phyloP scores from a whole-genome alignment of 2,797 vertebrate genomes.

The Austrolebias charrua region DNA sequence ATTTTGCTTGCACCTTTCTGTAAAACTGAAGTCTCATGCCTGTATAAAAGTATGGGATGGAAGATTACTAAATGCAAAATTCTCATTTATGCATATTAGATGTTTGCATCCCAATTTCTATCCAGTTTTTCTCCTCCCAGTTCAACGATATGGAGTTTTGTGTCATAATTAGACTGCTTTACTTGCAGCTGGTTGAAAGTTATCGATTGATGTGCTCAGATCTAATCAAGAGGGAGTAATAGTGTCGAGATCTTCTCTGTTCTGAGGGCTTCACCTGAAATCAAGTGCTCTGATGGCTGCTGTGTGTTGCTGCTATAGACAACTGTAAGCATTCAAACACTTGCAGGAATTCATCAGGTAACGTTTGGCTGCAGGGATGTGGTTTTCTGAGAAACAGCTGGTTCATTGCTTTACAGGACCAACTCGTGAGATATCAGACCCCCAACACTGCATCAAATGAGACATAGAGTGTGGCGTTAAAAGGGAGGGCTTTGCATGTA shows the following conservation, averaged over 20 bases:
- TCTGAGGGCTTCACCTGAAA: constrained; percentile 16
- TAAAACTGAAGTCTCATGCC: constrained; percentile 33
- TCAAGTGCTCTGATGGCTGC: constrained; percentile 8
- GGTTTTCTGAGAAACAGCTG: constrained; percentile 21
- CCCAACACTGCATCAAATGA: constrained; percentile 16
- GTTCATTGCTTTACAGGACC: constrained; percentile 18
- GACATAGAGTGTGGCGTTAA: constrained; percentile 7
- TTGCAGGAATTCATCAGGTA: constrained; percentile 30
- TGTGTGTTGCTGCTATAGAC: constrained; percentile 22
- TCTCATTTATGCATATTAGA: neutral
- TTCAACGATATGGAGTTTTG: constrained; percentile 4
- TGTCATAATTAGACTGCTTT: constrained; percentile 24
- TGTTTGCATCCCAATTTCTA: constrained; percentile 1
- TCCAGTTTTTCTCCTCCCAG: neutral
- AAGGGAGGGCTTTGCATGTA: constrained; percentile 10
- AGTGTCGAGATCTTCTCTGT: constrained; percentile 22
- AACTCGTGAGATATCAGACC: constrained; percentile 26
- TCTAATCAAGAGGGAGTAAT: constrained; percentile 15
- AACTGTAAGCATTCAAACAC: neutral
- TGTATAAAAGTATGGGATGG: constrained; percentile 27
- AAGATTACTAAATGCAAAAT: neutral
- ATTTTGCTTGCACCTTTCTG: constrained; percentile 28
- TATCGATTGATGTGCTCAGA: constrained; percentile 19
- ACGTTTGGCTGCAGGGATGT: constrained; percentile 23
- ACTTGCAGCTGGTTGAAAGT: constrained; percentile 1